Evolutionary conservation across 2,797 vertebrate species (phyloP).

Genomic region (Neopelma chrysocephalum): DNA sequence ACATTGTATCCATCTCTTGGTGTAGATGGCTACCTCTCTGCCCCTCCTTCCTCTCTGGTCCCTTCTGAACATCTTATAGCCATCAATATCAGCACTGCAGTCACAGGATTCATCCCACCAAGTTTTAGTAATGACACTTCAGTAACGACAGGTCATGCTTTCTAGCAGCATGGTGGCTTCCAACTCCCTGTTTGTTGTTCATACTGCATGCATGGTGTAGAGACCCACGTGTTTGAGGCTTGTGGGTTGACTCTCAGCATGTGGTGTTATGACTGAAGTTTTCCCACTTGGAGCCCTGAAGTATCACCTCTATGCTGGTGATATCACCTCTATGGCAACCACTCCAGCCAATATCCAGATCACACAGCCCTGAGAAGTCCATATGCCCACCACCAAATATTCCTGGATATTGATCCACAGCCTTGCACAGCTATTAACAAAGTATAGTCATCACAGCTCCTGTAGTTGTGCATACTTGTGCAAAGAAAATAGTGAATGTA

Average conservation of each 20-base stretch:
- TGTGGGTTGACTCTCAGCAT: not conserved
- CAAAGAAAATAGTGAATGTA: not conserved
- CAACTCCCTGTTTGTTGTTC: not conserved
- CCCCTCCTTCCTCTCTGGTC: not conserved
- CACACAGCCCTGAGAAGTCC: not conserved
- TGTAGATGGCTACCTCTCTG: not conserved
- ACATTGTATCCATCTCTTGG: not conserved
- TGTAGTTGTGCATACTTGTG: not conserved
- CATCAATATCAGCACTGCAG: not conserved
- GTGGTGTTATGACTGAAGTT: not conserved
- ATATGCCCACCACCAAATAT: not conserved
- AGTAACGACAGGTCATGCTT: not conserved
- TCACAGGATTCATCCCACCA: not conserved
- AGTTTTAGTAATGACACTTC: not conserved
- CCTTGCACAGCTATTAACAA: not conserved
- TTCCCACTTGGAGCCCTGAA: not conserved
- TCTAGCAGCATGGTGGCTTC: not conserved
- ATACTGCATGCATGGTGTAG: not conserved
- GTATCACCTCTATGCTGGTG: not conserved
- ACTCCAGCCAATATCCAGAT: not conserved
- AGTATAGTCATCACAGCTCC: not conserved
- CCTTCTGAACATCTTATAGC: not conserved
- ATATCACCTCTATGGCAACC: not conserved
- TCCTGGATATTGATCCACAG: not conserved
- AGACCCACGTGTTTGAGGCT: not conserved